Base-by-base conservation (phyloP, 2,888 invertebrate species). In the Euzophera pinguis region DNA sequence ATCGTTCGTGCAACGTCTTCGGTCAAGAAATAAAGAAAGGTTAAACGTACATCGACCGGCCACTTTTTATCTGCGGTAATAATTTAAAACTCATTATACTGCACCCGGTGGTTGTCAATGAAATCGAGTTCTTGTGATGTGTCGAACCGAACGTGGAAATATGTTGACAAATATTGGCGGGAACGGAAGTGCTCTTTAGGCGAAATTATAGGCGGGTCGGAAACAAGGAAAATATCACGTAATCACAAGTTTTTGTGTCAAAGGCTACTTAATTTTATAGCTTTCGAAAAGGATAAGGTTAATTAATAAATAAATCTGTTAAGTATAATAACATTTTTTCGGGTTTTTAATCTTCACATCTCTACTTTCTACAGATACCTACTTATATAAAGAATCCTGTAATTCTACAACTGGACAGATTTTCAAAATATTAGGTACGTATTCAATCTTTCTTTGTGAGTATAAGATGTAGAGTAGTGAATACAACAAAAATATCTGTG, bases 81-180 rank as follows among this genome's bases (percentile, higher is more conserved):
- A 87, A 90, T 88, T 89, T 89, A 87, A 87, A 86, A 85, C 81
- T 86, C 85, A 89, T 90, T 90, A 90, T 83, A 73, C 80, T 78
- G 75, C 78, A 78, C 78, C 78, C 80, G 78, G 73, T 76, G 74
- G 81, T 78, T 81, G 86, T 87, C 88, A 88, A 87, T 88, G 88
- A 81, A 84, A 89, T 82, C 87, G 72, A 83, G 88, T 88, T 88
- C 86, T 89, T 89, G 85, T 87, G 88, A 89, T 87, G 88, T 81
- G 75, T 79, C 74, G 73, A 71, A 75, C 75, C 78, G 81, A 79
- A 84, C 80, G 81, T 86, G 86, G 83, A 88, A 87, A 85, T 84
- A 87, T 84, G 85, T 82, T 87, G 88, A 87, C 88, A 88, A 84
- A 88, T 88, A 88, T 88, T 88, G 88, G 76, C 77, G 84, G 78